A percentile compares a stretch with the other conserved stretches of the same genome.
phyloP scores from a whole-genome alignment of 2,888 invertebrate genomes.

The Nephrotoma appendiculata region DNA sequence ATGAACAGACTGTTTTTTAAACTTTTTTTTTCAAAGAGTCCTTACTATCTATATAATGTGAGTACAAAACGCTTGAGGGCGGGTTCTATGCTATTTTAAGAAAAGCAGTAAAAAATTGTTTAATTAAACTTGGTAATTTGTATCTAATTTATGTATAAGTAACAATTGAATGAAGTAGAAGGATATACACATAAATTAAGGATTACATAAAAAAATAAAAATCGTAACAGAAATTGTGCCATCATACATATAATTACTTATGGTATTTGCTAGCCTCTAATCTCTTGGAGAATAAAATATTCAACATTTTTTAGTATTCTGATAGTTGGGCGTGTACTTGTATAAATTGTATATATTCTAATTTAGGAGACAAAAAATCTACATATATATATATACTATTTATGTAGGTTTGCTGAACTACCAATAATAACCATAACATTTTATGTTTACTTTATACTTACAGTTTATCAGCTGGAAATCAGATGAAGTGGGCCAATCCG shows the following conservation, averaged over 20 bases:
- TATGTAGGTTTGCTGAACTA: no score
- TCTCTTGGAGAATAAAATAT: neutral
- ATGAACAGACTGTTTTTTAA: neutral
- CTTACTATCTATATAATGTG: no score
- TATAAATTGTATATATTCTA: neutral
- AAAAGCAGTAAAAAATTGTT: neutral
- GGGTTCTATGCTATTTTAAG: neutral
- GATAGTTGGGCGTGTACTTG: neutral
- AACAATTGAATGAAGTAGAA: neutral
- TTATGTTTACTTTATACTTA: conserved; percentile 11
- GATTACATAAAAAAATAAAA: neutral
- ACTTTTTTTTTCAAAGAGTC: neutral
- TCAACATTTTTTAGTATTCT: neutral
- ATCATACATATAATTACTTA: neutral
- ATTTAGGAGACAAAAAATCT: neutral
- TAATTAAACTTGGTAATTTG: neutral
- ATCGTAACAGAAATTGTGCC: neutral
- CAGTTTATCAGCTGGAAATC: conserved; percentile 73
- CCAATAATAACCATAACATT: neutral
- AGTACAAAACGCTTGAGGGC: neutral
- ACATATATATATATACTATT: no score
- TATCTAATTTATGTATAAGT: neutral
- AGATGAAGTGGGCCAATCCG: conserved; percentile 70
- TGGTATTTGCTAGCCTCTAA: neutral
- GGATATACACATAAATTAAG: neutral